phyloP scores from a whole-genome alignment of 2,797 vertebrate species.

The Cyprinodon diabolis region DNA sequence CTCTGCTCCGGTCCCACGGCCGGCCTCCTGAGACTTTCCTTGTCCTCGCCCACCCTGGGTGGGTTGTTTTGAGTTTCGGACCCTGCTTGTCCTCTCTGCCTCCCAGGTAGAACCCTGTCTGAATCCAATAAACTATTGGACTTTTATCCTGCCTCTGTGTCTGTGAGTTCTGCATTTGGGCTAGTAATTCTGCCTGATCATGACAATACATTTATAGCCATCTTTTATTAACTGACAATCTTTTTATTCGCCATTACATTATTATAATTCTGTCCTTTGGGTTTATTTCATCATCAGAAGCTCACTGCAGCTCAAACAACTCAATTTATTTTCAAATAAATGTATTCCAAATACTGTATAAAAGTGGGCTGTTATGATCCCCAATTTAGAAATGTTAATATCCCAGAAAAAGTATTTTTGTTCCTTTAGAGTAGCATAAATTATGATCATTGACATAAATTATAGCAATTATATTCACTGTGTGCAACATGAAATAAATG shows the following conservation, averaged over 20 bases:
- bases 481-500: slow-evolving; percentile 27
- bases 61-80: too few species aligned
- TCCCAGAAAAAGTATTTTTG: slow-evolving; percentile 30
- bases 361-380: slow-evolving; percentile 36
- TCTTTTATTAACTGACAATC: slow-evolving; percentile 26
- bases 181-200: too few species aligned
- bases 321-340: slow-evolving; percentile 49
- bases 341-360: slow-evolving; percentile 37
- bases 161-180: too few species aligned
- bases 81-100: too few species aligned
- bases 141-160: too few species aligned
- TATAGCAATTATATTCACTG: slow-evolving; percentile 27
- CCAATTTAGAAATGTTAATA: slow-evolving; percentile 45
- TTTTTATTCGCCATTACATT: slow-evolving; percentile 21
- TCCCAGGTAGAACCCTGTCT: too few species aligned
- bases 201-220: not conserved
- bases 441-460: slow-evolving; percentile 39
- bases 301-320: slow-evolving; percentile 23
- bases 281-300: slow-evolving; percentile 45
- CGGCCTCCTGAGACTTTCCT: too few species aligned
- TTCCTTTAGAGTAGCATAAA: slow-evolving; percentile 23
- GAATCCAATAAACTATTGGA: too few species aligned
- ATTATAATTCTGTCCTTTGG: slow-evolving; percentile 28
- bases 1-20: too few species aligned
- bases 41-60: too few species aligned